Evolutionary conservation across 2,797 vertebrate genomes (phyloP), one percentile per base, ranked within the genome.

Genomic region (Morelia viridis): DNA sequence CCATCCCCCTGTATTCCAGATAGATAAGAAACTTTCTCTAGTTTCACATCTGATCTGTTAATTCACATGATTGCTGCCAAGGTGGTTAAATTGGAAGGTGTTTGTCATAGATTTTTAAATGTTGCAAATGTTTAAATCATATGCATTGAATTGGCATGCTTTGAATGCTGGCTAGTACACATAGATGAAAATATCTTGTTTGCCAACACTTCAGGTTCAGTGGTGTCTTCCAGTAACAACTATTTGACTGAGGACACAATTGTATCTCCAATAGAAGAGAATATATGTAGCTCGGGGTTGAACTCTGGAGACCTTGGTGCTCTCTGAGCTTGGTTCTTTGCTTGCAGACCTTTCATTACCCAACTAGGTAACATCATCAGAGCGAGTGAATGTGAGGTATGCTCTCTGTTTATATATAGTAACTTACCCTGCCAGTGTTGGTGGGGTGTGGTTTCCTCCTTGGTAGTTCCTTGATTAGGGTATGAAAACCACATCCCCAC

Each of bases 81-180:
- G 80, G 53, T 89, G 35, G 24, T 92, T 46, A 71, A 65, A 86
- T 56, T 57, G 41, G 50, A 57, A 86, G 13, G 19, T 53, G 5
- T 89, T 90, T 86, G 41, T 61, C 9, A 58, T 61, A 90, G 5
- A n/a, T 60, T 24, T 89, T 17, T 46, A 92, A 35, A 19, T 12
- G 12, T 50, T 31, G 26, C 3, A 68, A 9, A 4, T 80, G 17
- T 4, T 61, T 88, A 53, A 87, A 88, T n/a, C 17, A 60, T 86
- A 10, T 26, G 83, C 88, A 53, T 11, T 58, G 9, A 50, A 64
- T 90, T 96, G 95, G 95, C 9, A 46, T 46, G 15, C 53, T 41
- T 76, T 64, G 85, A 89, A 76, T 35, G 3, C 60, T 85, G 60
- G 26, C 19, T 76, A 80, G 26, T 62, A 50, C 35, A 28, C 19